Evolutionary conservation across 2,113 vertebrate genomes (phyloP).

Genomic region (Oncorhynchus kisutch): DNA sequence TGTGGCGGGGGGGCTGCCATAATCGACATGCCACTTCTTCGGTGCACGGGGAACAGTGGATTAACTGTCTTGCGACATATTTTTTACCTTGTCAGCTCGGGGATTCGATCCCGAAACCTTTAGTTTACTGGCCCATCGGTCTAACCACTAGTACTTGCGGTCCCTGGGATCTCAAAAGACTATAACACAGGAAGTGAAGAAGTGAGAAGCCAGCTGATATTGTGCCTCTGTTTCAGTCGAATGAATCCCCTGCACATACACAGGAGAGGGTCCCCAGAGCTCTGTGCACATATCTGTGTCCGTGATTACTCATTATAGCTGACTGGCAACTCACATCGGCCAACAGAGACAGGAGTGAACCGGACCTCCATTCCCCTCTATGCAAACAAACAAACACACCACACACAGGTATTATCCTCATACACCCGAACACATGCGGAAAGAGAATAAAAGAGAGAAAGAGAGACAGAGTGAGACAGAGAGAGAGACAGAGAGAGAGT

Average conservation of each 20-base stretch:
- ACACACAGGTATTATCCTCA: slow-evolving; percentile 8
- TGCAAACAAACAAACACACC: slow-evolving; percentile 9
- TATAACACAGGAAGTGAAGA: not conserved
- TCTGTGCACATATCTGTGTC: slow-evolving; percentile 74
- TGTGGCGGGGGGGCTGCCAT: too few species aligned
- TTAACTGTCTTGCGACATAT: too few species aligned
- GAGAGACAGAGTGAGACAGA: too few species aligned
- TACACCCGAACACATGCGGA: slow-evolving; percentile 28
- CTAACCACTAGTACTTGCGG: too few species aligned
- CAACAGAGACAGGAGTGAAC: slow-evolving; percentile 53
- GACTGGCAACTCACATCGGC: slow-evolving; percentile 70
- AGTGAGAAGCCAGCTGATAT: slow-evolving; percentile 63
- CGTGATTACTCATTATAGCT: slow-evolving; percentile 79
- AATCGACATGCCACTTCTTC: too few species aligned
- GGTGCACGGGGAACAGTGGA: too few species aligned
- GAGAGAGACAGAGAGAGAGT: not conserved
- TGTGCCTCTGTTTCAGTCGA: slow-evolving; percentile 77
- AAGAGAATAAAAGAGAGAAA: slow-evolving; percentile 12
- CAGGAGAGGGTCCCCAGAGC: slow-evolving; percentile 58
- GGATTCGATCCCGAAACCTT: too few species aligned
- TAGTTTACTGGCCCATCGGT: too few species aligned
- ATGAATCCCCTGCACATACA: slow-evolving; percentile 65
- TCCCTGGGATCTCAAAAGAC: not conserved
- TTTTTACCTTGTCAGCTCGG: too few species aligned
- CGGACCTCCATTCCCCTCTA: not conserved